These are phyloP conservation scores for Gallirallus australis DNA, from an alignment of 2,797 vertebrate species.

Conservation along the genomic window DNA sequence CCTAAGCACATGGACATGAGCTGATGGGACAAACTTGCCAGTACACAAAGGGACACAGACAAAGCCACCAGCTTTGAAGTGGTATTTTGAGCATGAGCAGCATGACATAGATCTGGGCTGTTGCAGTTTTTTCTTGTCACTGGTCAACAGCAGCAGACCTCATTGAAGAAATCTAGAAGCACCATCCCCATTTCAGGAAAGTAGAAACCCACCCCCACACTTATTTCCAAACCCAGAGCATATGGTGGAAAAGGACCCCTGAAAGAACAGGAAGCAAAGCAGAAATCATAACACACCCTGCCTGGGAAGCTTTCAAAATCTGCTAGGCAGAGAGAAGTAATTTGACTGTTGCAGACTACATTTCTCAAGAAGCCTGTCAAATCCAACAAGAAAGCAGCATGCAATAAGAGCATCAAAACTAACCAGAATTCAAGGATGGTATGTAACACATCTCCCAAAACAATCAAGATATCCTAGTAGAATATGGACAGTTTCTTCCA, in stretches of 20 bases:
- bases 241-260: neutral
- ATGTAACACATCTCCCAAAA: neutral
- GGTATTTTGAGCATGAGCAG: neutral
- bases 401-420: neutral
- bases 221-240: neutral
- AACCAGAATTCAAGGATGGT: neutral
- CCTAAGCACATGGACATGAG: fast-evolving
- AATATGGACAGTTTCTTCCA: neutral
- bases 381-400: neutral
- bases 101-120: neutral
- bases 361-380: neutral
- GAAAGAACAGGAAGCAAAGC: neutral
- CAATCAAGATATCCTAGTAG: neutral
- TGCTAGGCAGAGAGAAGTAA: neutral
- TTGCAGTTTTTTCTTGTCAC: neutral
- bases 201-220: fast-evolving
- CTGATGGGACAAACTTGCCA: neutral
- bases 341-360: neutral
- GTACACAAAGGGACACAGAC: neutral
- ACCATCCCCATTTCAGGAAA: neutral
- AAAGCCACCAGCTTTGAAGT: neutral
- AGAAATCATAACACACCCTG: neutral
- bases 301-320: neutral
- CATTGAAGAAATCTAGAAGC: neutral
- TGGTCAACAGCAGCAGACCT: neutral